Evolutionary conservation across 2,797 vertebrate genomes (phyloP).

Genomic region (Sorex maritimensis): DNA sequence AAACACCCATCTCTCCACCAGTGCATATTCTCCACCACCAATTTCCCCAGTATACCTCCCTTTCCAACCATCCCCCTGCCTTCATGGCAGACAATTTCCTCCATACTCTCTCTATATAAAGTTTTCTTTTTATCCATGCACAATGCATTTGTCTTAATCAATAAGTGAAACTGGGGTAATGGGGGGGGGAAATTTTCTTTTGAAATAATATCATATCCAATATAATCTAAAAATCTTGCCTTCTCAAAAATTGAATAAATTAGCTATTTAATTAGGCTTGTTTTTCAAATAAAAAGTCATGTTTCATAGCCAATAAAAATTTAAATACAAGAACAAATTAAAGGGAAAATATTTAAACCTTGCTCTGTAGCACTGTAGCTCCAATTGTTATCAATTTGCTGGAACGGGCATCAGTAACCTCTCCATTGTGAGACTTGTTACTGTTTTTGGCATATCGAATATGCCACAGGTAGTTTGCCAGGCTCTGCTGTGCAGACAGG

Average conservation of each 20-base stretch:
- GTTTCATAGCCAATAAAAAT: not conserved
- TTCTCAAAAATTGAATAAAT: not conserved
- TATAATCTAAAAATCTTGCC: not conserved
- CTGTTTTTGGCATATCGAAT: too few species aligned
- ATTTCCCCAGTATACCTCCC: too few species aligned
- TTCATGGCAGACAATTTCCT: too few species aligned
- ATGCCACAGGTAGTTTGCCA: too few species aligned
- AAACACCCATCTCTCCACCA: too few species aligned
- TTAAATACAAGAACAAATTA: not conserved
- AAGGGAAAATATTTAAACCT: not conserved
- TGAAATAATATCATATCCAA: not conserved
- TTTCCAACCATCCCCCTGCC: too few species aligned
- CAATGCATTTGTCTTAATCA: not conserved
- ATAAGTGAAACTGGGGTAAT: not conserved
- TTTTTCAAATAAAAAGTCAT: not conserved
- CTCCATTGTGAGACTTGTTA: too few species aligned
- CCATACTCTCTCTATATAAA: too few species aligned
- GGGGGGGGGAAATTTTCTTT: not conserved
- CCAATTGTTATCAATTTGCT: too few species aligned
- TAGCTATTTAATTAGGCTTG: conserved; percentile 1
- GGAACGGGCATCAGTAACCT: too few species aligned
- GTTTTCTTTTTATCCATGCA: not conserved
- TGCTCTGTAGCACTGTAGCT: not conserved
- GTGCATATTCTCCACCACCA: too few species aligned
- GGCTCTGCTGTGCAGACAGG: too few species aligned